Base-by-base conservation (phyloP, 2,797 vertebrate species). In the Xenops minutus region DNA sequence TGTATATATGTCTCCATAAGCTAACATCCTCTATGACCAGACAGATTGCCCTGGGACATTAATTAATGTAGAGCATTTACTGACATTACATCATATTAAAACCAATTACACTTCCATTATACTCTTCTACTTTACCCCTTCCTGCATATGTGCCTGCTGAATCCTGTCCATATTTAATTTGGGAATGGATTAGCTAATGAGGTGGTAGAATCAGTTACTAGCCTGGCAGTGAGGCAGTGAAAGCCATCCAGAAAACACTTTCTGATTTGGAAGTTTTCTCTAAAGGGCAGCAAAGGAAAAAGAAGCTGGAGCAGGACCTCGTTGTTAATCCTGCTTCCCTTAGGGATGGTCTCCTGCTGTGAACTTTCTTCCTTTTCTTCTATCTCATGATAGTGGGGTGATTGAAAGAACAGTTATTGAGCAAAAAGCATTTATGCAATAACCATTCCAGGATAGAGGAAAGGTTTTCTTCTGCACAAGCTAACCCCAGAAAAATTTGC, bases 171-270 rank as follows among this genome's bases (percentile, higher is more conserved):
- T 89, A 85, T 93, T 96, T 95, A 82, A 85, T 77, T 83, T 77
- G 44, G 49, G 88, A 76, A 71, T 15, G 78, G 78, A 84, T 96
- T 96, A 84, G 46, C 59, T 96, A 92, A 95, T 75, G 80, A 96
- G 85, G 72, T 92, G 72, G 55, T 54, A 59, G 59, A 76, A 93
- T 96, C 91, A 72, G 85, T 97, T 86, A 88, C 51, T n/a, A 58
- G 48, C 26, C 78, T 94, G 94, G 80, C 82, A 92, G 56, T 14
- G 64, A 92, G 73, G 56, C 62, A 37, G 51, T 23, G 49, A 91
- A 89, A 83, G 20, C 13, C 14, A 78, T 94, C 51, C 59, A 85
- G 89, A 34, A 88, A 95, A 89, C 54, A 36, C 7, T 36, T 41
- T 79, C 49, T 83, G 52, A 66, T 88, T 43, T 85, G 55, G 13